These are phyloP conservation scores for Atta colombica DNA, from an alignment of 1,140 invertebrate species.

Conservation along the genomic window DNA sequence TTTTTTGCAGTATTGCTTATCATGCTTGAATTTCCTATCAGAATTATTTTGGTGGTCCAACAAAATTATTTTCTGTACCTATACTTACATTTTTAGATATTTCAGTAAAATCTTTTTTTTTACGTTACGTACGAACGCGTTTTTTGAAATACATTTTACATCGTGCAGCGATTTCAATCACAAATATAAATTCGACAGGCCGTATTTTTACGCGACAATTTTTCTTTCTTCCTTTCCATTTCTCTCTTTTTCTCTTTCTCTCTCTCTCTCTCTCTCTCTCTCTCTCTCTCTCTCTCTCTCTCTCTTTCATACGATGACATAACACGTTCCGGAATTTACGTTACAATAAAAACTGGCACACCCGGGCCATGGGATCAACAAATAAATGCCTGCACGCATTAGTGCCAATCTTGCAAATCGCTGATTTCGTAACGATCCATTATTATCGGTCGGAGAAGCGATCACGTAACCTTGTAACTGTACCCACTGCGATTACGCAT, in stretches of 20 bases:
- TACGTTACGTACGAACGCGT: no score
- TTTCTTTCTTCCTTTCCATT: neutral
- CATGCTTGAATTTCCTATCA: no score
- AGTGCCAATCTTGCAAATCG: constrained; percentile 35
- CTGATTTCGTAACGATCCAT: constrained; percentile 31
- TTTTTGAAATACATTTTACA: neutral
- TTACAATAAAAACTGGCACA: neutral
- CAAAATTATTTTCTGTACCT: no score
- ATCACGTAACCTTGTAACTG: constrained; percentile 42
- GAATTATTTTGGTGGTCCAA: no score
- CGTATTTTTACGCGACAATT: neutral
- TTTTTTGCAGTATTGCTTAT: no score
- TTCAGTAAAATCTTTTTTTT: no score
- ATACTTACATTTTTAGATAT: no score
- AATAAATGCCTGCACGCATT: neutral
- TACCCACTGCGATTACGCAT: constrained; percentile 23
- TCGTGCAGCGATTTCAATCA: neutral
- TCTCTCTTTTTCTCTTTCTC: neutral
- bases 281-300: neutral
- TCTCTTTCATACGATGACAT: no score
- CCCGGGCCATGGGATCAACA: neutral
- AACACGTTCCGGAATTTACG: constrained; percentile 12
- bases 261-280: neutral
- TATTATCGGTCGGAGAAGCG: constrained; percentile 27
- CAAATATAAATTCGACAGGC: neutral